Conservation (phyloP, 2,797 vertebrate species). For the Hypotaenidia okinawae region DNA sequence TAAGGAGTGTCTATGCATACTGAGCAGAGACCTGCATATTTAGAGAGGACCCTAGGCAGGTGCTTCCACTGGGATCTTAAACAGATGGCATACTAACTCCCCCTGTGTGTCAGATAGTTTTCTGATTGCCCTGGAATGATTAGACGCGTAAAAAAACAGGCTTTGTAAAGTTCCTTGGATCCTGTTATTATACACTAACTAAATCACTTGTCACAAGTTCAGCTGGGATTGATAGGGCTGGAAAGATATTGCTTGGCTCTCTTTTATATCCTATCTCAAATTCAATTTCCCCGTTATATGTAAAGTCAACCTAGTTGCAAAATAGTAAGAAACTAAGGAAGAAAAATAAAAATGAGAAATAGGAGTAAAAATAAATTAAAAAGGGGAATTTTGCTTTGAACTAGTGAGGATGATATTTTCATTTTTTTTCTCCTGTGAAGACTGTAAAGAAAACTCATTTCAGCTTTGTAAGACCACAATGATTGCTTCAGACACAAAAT, state of each 20-base stretch:
- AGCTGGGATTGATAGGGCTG: slow-evolving; percentile 5
- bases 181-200: background rate
- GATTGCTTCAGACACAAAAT: slow-evolving; percentile 72
- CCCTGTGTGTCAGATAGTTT: background rate
- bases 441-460: slow-evolving; percentile 72
- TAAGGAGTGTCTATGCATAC: background rate
- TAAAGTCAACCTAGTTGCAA: slow-evolving; percentile 23
- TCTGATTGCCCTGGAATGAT: background rate
- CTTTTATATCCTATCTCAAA: slow-evolving; percentile 16
- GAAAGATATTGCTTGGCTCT: slow-evolving; percentile 26
- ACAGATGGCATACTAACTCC: background rate
- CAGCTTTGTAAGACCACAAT: slow-evolving; percentile 57
- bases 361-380: slow-evolving; percentile 14
- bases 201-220: slow-evolving; percentile 30
- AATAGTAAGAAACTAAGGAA: slow-evolving; percentile 18
- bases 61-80: background rate
- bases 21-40: background rate
- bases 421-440: slow-evolving; percentile 33
- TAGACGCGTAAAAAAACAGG: background rate
- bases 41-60: background rate
- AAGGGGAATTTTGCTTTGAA: slow-evolving; percentile 42
- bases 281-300: background rate
- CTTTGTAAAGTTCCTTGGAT: background rate
- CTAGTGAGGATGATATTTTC: slow-evolving; percentile 6
- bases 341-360: background rate